phyloP scores from a whole-genome alignment of 1,140 invertebrate species.

The Bombus superbus region DNA sequence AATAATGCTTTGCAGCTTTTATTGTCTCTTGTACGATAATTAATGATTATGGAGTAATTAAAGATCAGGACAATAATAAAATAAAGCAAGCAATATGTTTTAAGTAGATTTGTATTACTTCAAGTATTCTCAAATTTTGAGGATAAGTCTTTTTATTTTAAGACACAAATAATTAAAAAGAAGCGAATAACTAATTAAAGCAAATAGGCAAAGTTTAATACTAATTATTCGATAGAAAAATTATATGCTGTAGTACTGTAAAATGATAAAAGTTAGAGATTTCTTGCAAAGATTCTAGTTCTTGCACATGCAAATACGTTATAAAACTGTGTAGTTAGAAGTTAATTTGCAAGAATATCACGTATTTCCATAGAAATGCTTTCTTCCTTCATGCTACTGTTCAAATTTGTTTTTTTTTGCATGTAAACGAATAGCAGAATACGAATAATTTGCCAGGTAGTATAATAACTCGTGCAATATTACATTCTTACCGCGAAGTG shows the following conservation, averaged over 20 bases:
- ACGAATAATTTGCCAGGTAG: not conserved
- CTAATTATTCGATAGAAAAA: not conserved
- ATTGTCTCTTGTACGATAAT: no score
- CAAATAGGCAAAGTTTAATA: not conserved
- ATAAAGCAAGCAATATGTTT: not conserved
- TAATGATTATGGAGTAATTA: not conserved
- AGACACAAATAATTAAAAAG: not conserved
- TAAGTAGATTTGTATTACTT: not conserved
- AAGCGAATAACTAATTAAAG: not conserved
- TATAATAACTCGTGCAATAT: constrained; percentile 26
- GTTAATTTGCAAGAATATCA: not conserved
- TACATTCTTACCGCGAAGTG: constrained; percentile 8
- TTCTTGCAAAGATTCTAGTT: not conserved
- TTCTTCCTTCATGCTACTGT: not conserved
- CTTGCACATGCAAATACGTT: constrained; percentile 1
- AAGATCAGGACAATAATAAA: not conserved
- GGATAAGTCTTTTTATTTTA: not conserved
- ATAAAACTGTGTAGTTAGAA: not conserved
- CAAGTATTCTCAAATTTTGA: not conserved
- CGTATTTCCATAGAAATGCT: not conserved
- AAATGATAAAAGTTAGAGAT: not conserved
- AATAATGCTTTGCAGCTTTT: no score
- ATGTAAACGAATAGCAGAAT: no score
- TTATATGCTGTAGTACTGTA: not conserved
- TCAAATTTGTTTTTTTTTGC: not conserved